phyloP scores from a whole-genome alignment of 1,140 invertebrate genomes.

The Saccostrea glomerata region DNA sequence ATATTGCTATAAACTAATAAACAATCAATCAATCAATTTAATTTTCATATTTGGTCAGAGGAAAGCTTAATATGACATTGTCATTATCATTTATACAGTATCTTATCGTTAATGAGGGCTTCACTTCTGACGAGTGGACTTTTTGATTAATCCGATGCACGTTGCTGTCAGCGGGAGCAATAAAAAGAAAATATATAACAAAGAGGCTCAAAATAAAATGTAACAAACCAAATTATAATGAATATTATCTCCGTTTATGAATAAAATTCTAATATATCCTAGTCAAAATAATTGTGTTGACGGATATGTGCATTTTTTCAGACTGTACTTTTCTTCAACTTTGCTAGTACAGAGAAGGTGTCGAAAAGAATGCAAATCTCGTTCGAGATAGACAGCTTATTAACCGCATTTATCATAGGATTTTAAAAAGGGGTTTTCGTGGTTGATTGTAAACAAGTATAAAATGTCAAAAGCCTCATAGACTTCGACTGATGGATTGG shows the following conservation, averaged over 20 bases:
- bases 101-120: not conserved
- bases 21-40: not conserved
- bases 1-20: not conserved
- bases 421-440: not conserved
- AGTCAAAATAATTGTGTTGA: constrained; percentile 37
- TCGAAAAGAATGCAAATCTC: constrained; percentile 8
- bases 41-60: not conserved
- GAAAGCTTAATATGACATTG: not conserved
- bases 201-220: not conserved
- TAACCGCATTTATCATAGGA: constrained; percentile 13
- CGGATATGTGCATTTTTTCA: constrained; percentile 11
- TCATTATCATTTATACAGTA: not conserved
- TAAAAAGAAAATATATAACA: not conserved
- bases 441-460: not conserved
- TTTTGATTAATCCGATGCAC: not conserved
- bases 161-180: not conserved
- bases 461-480: not conserved
- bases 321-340: constrained; percentile 17
- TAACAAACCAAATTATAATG: not conserved
- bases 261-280: constrained; percentile 14
- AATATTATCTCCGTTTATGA: not conserved
- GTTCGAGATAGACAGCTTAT: not conserved
- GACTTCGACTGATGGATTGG: not conserved
- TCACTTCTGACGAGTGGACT: not conserved
- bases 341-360: not conserved